These are phyloP conservation scores for Donacobius atricapilla DNA, from an alignment of 2,113 vertebrate species.

Conservation along the genomic window DNA sequence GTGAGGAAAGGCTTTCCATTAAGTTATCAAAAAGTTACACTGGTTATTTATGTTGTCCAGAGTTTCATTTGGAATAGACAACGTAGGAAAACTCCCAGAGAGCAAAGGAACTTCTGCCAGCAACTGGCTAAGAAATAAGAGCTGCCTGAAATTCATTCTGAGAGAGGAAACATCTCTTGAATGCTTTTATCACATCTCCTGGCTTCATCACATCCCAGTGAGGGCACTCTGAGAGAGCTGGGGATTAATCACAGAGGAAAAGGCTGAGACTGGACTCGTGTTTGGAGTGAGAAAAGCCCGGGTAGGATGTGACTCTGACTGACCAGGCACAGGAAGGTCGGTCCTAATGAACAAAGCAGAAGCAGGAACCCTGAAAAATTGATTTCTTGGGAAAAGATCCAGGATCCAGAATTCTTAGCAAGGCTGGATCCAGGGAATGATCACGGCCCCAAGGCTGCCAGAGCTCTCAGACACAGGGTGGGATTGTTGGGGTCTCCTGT, in stretches of 20 bases:
- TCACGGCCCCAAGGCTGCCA: accelerated
- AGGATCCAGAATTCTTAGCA: neutral
- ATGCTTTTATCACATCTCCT: neutral
- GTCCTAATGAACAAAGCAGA: neutral
- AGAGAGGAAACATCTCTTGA: neutral
- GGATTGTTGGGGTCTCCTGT: neutral
- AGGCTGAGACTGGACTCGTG: neutral
- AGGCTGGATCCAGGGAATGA: neutral
- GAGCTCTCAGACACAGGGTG: neutral
- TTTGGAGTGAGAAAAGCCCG: neutral
- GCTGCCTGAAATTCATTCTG: neutral
- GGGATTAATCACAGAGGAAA: neutral
- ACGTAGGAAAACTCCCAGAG: neutral
- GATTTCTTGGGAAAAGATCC: neutral
- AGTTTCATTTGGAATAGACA: slow-evolving; percentile 35
- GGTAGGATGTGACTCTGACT: accelerated
- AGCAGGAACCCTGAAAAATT: neutral
- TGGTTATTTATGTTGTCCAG: slow-evolving; percentile 27
- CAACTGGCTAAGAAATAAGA: neutral
- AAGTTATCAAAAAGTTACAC: slow-evolving; percentile 19
- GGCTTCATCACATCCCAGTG: neutral
- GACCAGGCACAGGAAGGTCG: accelerated
- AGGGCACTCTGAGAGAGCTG: neutral
- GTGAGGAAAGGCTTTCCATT: slow-evolving; percentile 15
- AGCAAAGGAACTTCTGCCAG: neutral